Base-by-base conservation (phyloP, 1,140 invertebrate species). In the Eubasilissa regina region DNA sequence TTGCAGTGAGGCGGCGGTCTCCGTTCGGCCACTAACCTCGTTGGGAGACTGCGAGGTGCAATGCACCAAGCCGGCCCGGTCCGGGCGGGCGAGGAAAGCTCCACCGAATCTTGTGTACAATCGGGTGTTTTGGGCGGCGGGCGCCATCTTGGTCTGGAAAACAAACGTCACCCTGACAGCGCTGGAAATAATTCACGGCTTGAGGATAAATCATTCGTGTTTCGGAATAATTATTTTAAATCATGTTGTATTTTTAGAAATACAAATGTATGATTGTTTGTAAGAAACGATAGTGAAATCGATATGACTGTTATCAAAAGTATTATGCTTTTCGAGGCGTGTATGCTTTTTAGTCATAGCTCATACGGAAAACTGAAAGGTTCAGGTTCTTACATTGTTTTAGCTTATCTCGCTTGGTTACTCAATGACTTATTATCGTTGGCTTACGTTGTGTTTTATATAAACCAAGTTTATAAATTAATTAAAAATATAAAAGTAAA, bases 41-140 rank as follows among this genome's bases (percentile, higher is more conserved):
- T 70, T 70, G 66, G 45, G 47, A 51, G 48, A 19, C 66, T 70
- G 58, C 21, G 66, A 66, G 66, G 66, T 70, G 66, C 66, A 70
- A 21, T 70, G 66, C 66, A 25, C 66, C 66, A 53, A 58, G 60
- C 13, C 60, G 60, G 35, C 35, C 25, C 25, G 21, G 19, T 11
- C 12, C 35, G 55, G 55, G 60, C 25, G 19, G 25, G 19, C 60
- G 12, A 4, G 10, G 10, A 43, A n/a, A 35, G 3, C 25, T 64
- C 35, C 21, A 12, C 3, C 9, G 25, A 62, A 19, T 62, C 58
- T 19, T 19, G 55, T n/a, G 11, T 3, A 12, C 11, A 51, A 15
- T 51, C 9, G 1, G n/a, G 17, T n/a, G 4, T 21, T 58, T 58
- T 62, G 0, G 15, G 12, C 4, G 56, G 6, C 66, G 45, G 45